phyloP scores from a whole-genome alignment of 2,797 vertebrate species.

The Acanthurus lineatus region DNA sequence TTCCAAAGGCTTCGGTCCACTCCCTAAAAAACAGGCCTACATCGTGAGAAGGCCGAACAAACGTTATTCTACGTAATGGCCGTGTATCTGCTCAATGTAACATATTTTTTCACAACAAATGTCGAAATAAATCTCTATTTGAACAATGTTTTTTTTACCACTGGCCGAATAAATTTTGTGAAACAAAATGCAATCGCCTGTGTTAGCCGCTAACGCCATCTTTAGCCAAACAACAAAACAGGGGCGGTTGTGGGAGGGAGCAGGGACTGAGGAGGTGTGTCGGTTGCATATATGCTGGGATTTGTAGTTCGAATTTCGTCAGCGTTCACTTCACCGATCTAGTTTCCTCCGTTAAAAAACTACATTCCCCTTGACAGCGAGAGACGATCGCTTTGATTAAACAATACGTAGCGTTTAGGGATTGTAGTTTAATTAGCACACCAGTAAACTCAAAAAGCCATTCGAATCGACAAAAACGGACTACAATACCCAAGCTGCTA shows the following conservation, averaged over 20 bases:
- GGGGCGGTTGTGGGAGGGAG: conserved; percentile 74
- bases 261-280: conserved; percentile 61
- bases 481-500: conserved; percentile 70
- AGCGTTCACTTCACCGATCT: fast-evolving
- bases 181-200: conserved; percentile 84
- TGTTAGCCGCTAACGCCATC: conserved; percentile 89
- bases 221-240: conserved; percentile 86
- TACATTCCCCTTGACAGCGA: conserved; percentile 57
- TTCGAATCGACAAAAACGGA: neutral
- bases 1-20: conserved; percentile 75
- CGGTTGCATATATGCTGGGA: conserved; percentile 59
- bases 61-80: conserved; percentile 60
- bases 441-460: fast-evolving
- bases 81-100: conserved; percentile 62
- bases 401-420: conserved; percentile 14
- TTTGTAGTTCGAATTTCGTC: conserved; percentile 76
- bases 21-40: conserved; percentile 80
- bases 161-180: conserved; percentile 74
- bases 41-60: conserved; percentile 70
- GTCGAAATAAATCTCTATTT: conserved; percentile 65
- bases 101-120: conserved; percentile 65
- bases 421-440: conserved; percentile 67
- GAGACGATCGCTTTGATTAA: fast-evolving
- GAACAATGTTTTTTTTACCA: conserved; percentile 75
- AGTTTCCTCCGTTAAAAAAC: conserved; percentile 13